These are phyloP conservation scores for Drosophila novamexicana DNA, from an alignment of 1,140 invertebrate genomes.

Conservation along the genomic window DNA sequence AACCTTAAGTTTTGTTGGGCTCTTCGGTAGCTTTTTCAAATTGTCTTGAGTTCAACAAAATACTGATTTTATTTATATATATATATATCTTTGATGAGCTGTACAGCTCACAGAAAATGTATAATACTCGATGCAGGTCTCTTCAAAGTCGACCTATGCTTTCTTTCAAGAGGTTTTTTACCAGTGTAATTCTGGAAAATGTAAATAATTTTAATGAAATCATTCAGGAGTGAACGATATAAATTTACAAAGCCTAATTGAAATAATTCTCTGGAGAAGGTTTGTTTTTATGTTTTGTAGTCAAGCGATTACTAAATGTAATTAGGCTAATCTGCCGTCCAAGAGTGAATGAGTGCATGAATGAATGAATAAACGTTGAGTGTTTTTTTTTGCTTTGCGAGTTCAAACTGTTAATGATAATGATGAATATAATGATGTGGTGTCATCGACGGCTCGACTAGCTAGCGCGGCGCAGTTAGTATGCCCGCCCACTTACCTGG, in stretches of 20 bases:
- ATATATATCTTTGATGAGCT: no score
- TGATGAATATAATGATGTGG: conserved; percentile 30
- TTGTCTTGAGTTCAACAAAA: no score
- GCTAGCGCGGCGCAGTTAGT: conserved; percentile 3
- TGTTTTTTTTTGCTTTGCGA: conserved; percentile 4
- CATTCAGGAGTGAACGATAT: conserved; percentile 5
- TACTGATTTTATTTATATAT: no score
- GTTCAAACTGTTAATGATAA: conserved; percentile 23
- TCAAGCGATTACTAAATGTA: conserved; percentile 26
- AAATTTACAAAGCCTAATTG: conserved; percentile 9
- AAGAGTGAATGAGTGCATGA: conserved; percentile 13
- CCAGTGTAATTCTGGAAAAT: background rate
- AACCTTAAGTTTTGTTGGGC: no score
- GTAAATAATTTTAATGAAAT: background rate
- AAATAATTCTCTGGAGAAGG: conserved; percentile 10
- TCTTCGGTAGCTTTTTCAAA: no score
- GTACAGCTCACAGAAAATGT: no score
- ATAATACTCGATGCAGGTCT: no score
- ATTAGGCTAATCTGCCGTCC: conserved; percentile 34
- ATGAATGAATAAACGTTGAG: conserved; percentile 9
- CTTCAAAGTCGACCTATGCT: no score
- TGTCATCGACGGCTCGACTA: conserved; percentile 21
- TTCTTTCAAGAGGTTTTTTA: no score
- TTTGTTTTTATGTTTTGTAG: conserved; percentile 28
- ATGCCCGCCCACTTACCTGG: conserved; percentile 27